Conservation (phyloP, 2,888 invertebrate genomes). For the Cephalotes varians region DNA sequence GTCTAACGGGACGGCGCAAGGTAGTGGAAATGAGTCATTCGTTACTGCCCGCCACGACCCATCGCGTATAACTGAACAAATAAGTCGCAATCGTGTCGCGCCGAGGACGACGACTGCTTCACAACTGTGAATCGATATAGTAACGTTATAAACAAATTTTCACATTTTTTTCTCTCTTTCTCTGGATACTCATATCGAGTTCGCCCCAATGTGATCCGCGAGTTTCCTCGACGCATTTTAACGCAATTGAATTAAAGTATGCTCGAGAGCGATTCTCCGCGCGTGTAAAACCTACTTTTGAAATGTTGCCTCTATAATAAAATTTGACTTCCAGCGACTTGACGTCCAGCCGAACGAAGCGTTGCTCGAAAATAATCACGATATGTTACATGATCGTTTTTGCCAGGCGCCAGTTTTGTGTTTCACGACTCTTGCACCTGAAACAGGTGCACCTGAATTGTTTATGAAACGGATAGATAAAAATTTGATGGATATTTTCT, state of each 20-base stretch:
- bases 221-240: background rate
- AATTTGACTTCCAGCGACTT: background rate
- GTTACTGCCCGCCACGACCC: conserved; percentile 27
- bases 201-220: background rate
- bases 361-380: no score
- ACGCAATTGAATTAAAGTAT: background rate
- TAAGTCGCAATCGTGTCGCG: conserved; percentile 45
- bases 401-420: background rate
- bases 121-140: background rate
- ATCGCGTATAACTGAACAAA: conserved; percentile 35
- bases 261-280: background rate
- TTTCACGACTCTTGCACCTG: background rate
- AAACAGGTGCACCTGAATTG: background rate
- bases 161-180: background rate
- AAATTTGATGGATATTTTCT: background rate
- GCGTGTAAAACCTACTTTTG: background rate
- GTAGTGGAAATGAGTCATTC: conserved; percentile 54
- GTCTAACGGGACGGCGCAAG: conserved; percentile 42
- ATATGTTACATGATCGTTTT: background rate
- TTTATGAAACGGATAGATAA: background rate
- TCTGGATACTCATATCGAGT: background rate
- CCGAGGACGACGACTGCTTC: conserved; percentile 15
- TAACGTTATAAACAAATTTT: background rate
- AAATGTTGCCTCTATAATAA: background rate
- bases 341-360: background rate